These are phyloP conservation scores for Phrynocephalus versicolor DNA, from an alignment of 2,113 vertebrate species.

Conservation along the genomic window DNA sequence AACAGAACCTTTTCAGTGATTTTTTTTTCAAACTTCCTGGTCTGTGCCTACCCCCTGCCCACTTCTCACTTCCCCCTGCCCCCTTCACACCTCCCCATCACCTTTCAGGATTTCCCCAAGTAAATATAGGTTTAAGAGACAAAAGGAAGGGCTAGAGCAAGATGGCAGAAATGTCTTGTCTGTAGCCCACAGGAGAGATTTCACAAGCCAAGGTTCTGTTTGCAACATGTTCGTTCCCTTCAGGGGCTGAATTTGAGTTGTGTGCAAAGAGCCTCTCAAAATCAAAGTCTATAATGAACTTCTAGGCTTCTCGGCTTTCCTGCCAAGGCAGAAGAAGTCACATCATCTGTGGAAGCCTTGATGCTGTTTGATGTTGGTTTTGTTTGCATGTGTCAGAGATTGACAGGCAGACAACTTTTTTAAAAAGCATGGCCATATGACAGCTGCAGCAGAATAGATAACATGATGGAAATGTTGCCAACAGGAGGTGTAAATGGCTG, in stretches of 20 bases:
- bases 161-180: no score
- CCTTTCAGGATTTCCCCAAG: no score
- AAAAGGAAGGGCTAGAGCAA: no score
- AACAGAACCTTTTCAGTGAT: no score
- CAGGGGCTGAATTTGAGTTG: background rate
- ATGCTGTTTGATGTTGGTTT: slow-evolving; percentile 3
- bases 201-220: background rate
- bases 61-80: no score
- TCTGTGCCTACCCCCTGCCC: no score
- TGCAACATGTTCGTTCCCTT: background rate
- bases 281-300: background rate
- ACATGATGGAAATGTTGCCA: no score
- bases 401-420: slow-evolving; percentile 31
- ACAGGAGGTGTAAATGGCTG: background rate
- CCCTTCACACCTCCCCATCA: no score
- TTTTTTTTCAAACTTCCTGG: no score
- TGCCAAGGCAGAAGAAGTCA: slow-evolving; percentile 1
- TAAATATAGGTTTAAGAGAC: no score
- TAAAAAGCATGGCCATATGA: slow-evolving; percentile 22
- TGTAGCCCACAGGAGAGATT: no score
- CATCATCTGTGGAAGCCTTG: background rate
- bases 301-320: slow-evolving; percentile 3
- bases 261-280: background rate
- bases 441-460: background rate
- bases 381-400: slow-evolving; percentile 23